These are phyloP conservation scores for Bryconaethiops microstoma DNA, from an alignment of 2,797 vertebrate genomes.

Conservation along the genomic window DNA sequence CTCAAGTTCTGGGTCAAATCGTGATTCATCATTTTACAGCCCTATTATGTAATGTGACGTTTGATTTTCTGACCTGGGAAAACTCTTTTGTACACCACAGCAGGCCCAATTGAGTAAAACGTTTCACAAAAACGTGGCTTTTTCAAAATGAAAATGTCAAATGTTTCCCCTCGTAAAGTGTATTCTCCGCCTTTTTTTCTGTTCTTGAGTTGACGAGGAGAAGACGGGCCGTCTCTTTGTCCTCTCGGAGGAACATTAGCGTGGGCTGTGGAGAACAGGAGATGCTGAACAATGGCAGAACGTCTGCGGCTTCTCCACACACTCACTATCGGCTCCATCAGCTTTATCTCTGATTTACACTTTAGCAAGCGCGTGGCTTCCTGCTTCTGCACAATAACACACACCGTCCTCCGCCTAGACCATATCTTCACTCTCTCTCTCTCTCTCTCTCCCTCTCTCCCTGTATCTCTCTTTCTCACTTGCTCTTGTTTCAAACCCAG, in stretches of 20 bases:
- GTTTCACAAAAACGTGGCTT: too few relatives aligned
- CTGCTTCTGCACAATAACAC: slow-evolving; percentile 49
- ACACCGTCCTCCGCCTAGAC: slow-evolving; percentile 51
- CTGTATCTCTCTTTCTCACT: neutral
- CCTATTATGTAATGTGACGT: too few relatives aligned
- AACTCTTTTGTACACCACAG: too few relatives aligned
- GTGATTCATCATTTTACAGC: too few relatives aligned
- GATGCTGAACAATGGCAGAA: slow-evolving; percentile 68
- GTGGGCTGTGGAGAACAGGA: slow-evolving; percentile 18
- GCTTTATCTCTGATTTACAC: slow-evolving; percentile 69
- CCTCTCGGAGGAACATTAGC: slow-evolving; percentile 22
- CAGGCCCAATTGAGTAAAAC: too few relatives aligned
- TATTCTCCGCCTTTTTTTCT: too few relatives aligned
- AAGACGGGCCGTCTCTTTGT: slow-evolving; percentile 16
- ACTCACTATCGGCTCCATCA: slow-evolving; percentile 68
- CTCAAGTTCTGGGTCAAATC: too few relatives aligned
- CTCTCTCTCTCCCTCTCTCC: slow-evolving; percentile 20
- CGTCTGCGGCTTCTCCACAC: slow-evolving; percentile 57
- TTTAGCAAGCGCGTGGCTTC: slow-evolving; percentile 14
- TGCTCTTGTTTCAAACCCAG: slow-evolving; percentile 59
- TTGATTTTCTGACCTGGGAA: too few relatives aligned
- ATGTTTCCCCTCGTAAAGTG: too few relatives aligned
- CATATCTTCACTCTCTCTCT: slow-evolving; percentile 40
- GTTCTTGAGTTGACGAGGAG: slow-evolving; percentile 47
- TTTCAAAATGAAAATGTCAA: too few relatives aligned